These are phyloP conservation scores for Eurytoma adleriae DNA, from an alignment of 2,888 invertebrate genomes.

Conservation along the genomic window DNA sequence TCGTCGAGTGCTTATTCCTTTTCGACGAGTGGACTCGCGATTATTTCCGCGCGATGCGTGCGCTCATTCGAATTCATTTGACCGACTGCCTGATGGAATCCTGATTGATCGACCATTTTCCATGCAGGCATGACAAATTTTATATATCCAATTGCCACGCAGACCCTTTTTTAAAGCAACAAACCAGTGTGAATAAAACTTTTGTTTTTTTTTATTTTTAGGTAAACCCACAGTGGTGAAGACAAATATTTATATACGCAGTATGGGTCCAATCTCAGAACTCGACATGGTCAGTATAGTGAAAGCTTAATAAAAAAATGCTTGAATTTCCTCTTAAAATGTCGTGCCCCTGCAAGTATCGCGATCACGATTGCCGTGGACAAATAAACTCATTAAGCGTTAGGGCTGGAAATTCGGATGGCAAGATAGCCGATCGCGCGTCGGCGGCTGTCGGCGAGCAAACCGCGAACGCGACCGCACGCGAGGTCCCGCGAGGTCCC, in stretches of 20 bases:
- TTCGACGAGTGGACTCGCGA: neutral
- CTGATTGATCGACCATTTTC: too few relatives aligned
- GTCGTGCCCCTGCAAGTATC: too few relatives aligned
- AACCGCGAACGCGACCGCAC: neutral
- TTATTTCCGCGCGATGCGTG: neutral
- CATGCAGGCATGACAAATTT: too few relatives aligned
- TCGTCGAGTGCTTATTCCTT: neutral
- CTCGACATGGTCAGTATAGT: slow-evolving; percentile 85
- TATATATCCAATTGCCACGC: too few relatives aligned
- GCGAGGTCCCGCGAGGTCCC: neutral
- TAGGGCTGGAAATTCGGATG: neutral
- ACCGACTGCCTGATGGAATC: neutral
- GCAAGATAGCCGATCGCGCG: neutral
- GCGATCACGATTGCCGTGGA: neutral
- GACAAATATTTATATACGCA: slow-evolving; percentile 92
- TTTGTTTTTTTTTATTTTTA: slow-evolving; percentile 69
- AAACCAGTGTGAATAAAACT: too few relatives aligned
- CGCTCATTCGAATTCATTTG: too few relatives aligned
- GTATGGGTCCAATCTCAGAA: slow-evolving; percentile 95
- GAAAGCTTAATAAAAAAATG: neutral
- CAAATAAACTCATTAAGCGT: neutral
- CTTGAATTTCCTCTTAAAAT: too few relatives aligned
- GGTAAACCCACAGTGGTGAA: slow-evolving; percentile 89
- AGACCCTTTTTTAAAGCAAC: too few relatives aligned
- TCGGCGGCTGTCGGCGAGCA: slow-evolving; percentile 3